phyloP scores from a whole-genome alignment of 2,888 invertebrate species.

The Ptychoptera albimana region DNA sequence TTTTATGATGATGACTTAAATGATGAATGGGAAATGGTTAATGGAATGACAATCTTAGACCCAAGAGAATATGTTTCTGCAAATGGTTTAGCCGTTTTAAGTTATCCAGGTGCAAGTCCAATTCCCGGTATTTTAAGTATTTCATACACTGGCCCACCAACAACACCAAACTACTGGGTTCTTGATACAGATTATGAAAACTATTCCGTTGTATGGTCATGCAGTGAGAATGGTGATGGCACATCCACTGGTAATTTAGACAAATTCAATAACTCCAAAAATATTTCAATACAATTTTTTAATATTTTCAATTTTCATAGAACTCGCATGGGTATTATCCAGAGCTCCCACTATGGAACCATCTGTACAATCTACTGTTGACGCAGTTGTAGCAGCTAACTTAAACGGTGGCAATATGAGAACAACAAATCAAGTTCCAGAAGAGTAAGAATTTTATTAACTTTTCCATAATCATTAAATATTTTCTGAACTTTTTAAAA shows the following conservation, averaged over 20 bases:
- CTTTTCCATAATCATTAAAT: no score
- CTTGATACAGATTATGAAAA: constrained; percentile 1
- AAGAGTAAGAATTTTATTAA: background rate
- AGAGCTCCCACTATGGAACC: background rate
- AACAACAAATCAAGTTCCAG: background rate
- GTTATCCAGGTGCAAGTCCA: constrained; percentile 1
- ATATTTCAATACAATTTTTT: background rate
- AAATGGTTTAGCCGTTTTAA: background rate
- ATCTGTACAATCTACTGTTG: background rate
- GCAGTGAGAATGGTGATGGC: background rate
- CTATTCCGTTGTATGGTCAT: constrained; percentile 1
- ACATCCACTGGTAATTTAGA: background rate
- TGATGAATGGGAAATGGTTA: background rate
- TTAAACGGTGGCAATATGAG: background rate
- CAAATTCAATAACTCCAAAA: background rate
- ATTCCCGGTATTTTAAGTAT: constrained; percentile 2
- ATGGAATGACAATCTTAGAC: background rate
- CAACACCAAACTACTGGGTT: constrained; percentile 2
- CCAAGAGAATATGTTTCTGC: background rate
- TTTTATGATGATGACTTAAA: background rate
- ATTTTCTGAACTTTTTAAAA: no score
- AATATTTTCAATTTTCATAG: background rate
- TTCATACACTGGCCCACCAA: background rate
- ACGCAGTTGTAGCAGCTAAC: background rate
- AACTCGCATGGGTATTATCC: constrained; percentile 2